phyloP scores from a whole-genome alignment of 2,113 vertebrate species.

The Sphyrna mokarran region DNA sequence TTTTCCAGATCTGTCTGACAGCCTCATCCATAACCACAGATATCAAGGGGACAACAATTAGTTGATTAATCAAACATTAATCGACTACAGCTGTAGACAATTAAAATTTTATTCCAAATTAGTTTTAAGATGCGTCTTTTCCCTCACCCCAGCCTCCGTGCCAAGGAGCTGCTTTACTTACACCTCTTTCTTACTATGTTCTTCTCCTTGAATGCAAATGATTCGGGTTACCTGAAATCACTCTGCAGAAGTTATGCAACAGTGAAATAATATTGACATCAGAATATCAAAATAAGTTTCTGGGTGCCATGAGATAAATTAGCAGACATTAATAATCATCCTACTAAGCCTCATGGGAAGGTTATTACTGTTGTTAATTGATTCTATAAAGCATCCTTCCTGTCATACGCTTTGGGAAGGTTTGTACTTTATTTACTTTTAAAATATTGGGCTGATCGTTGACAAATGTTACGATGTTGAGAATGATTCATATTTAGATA shows the following conservation, averaged over 20 bases:
- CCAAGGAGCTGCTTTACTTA: background rate
- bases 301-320: background rate
- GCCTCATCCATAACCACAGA: constrained; percentile 24
- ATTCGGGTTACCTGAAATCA: background rate
- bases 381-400: background rate
- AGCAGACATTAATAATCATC: background rate
- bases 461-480: background rate
- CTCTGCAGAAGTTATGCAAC: background rate
- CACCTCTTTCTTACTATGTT: background rate
- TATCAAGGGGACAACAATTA: constrained; percentile 34
- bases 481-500: background rate
- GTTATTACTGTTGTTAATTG: background rate
- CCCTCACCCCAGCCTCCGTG: background rate
- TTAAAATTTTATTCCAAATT: constrained; percentile 36
- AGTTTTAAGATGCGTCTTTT: background rate
- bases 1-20: constrained; percentile 13
- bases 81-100: constrained; percentile 35
- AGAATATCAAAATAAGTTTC: background rate
- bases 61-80: constrained; percentile 36
- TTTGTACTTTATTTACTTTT: background rate
- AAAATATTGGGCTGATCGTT: background rate
- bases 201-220: background rate
- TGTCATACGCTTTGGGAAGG: background rate
- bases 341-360: background rate
- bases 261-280: background rate